Percentiles rank a stretch among this genome's conserved stretches.
These are phyloP conservation scores for Drosophila persimilis DNA, from an alignment of 1,140 invertebrate genomes.

Conservation along the genomic window DNA sequence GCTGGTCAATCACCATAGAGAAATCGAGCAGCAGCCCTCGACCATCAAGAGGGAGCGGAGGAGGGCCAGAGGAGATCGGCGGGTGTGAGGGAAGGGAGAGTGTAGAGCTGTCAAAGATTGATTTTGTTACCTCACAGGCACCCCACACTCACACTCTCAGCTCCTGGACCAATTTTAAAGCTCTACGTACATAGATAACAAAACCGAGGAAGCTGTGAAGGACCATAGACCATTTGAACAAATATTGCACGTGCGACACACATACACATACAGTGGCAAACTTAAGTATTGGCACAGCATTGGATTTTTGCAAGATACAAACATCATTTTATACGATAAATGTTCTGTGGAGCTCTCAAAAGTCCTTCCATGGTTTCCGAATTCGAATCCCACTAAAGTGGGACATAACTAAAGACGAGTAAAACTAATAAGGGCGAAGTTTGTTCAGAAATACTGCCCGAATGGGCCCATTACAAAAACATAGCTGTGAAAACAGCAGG, in stretches of 20 bases:
- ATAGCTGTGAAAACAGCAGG: too few relatives aligned
- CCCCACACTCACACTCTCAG: not conserved
- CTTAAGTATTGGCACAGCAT: not conserved
- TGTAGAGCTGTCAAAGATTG: slow-evolving; percentile 62
- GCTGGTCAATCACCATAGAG: slow-evolving; percentile 5
- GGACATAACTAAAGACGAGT: too few relatives aligned
- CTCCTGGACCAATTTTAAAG: slow-evolving; percentile 13
- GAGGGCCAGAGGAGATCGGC: slow-evolving; percentile 15
- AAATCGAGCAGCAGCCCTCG: too few relatives aligned
- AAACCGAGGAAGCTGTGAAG: slow-evolving; percentile 4
- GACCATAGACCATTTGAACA: slow-evolving; percentile 17
- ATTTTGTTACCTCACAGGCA: slow-evolving; percentile 40
- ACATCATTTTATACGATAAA: too few relatives aligned
- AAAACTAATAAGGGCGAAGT: too few relatives aligned
- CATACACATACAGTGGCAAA: not conserved
- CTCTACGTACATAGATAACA: slow-evolving; percentile 10
- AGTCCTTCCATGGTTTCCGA: too few relatives aligned
- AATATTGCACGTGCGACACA: slow-evolving; percentile 59
- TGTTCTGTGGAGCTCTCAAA: too few relatives aligned
- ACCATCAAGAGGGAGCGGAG: not conserved
- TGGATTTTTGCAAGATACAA: too few relatives aligned
- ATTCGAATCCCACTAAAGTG: too few relatives aligned
- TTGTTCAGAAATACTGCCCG: too few relatives aligned
- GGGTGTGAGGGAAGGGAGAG: not conserved
- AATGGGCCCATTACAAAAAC: too few relatives aligned